These are phyloP conservation scores for Medauroidea extradentata DNA, from an alignment of 1,140 invertebrate genomes.

Conservation along the genomic window DNA sequence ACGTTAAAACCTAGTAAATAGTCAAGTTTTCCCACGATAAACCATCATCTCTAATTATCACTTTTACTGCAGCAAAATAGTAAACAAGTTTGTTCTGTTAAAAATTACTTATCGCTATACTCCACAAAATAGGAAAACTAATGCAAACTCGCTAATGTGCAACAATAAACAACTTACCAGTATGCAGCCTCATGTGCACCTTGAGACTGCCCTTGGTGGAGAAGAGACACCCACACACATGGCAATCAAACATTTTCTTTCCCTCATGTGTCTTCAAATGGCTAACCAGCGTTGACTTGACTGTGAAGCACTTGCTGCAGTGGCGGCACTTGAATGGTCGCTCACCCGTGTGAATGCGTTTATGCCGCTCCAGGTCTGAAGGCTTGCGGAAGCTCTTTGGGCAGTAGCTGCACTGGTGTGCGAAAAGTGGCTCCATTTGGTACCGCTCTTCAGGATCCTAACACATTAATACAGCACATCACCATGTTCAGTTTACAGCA, in stretches of 20 bases:
- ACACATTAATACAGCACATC: neutral
- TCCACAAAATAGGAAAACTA: too few relatives aligned
- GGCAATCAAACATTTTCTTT: conserved; percentile 51
- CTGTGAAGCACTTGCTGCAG: conserved; percentile 61
- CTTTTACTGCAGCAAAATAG: too few relatives aligned
- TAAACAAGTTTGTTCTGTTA: too few relatives aligned
- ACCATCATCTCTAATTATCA: too few relatives aligned
- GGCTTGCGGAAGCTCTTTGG: conserved; percentile 50
- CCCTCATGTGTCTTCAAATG: conserved; percentile 55
- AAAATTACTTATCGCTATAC: too few relatives aligned
- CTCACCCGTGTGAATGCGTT: conserved; percentile 61
- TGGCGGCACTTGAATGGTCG: conserved; percentile 59
- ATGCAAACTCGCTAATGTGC: conserved; percentile 32
- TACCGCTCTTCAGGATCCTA: conserved; percentile 12
- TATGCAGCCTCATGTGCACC: conserved; percentile 67
- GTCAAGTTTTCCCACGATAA: too few relatives aligned
- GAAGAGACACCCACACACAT: conserved; percentile 55
- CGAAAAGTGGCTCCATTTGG: conserved; percentile 12
- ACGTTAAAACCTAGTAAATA: too few relatives aligned
- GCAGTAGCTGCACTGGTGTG: conserved; percentile 54
- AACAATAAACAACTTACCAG: conserved; percentile 43
- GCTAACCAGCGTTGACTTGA: conserved; percentile 60
- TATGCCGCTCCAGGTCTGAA: conserved; percentile 50
- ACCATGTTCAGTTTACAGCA: too few relatives aligned
- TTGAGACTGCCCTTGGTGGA: conserved; percentile 60